Percentiles rank a stretch among this genome's conserved stretches.
Evolutionary conservation across 1,140 invertebrate genomes (phyloP).

Genomic region (Physella acuta): DNA sequence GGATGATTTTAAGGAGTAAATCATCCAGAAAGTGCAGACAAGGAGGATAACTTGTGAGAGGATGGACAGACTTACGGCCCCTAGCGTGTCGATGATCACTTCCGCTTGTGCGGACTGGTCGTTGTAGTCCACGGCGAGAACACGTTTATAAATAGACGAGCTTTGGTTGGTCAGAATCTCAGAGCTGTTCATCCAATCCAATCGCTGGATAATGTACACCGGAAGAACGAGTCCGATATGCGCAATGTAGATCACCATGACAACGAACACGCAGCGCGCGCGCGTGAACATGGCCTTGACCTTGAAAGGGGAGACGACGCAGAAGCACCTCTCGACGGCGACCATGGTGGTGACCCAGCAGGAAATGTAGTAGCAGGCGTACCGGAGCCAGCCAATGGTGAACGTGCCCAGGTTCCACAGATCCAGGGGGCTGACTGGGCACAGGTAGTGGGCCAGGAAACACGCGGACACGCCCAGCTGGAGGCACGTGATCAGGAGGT

Average conservation of each 20-base stretch:
- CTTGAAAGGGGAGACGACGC: conserved; percentile 1
- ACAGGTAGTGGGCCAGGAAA: not conserved
- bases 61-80: not conserved
- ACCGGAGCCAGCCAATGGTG: not conserved
- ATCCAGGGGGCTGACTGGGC: not conserved
- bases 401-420: not conserved
- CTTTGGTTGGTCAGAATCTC: not conserved
- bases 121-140: not conserved
- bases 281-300: not conserved
- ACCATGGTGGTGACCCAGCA: conserved; percentile 8
- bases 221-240: not conserved
- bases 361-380: not conserved
- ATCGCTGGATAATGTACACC: not conserved
- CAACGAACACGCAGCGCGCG: not conserved
- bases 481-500: not conserved
- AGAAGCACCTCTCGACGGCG: not conserved
- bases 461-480: not conserved
- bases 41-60: not conserved
- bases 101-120: not conserved
- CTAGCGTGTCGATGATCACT: not conserved
- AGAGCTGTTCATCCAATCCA: not conserved
- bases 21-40: not conserved
- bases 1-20: not conserved
- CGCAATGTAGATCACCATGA: not conserved
- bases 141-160: not conserved